These are phyloP conservation scores for Sphaeridia pumilis DNA, from an alignment of 2,888 invertebrate genomes.

Conservation along the genomic window DNA sequence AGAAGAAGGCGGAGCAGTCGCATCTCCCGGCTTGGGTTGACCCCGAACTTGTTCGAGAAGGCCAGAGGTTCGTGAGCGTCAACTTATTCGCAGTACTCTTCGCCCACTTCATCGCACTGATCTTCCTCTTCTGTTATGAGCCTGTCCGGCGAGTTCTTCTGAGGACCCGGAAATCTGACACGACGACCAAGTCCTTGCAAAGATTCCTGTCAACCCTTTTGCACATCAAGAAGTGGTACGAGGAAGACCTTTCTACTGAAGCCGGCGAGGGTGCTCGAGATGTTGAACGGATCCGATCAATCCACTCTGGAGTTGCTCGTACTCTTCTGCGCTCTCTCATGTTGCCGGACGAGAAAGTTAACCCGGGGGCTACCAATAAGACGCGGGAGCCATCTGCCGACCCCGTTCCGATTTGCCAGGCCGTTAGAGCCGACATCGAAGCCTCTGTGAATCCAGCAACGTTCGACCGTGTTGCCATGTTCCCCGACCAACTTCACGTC, in stretches of 20 bases:
- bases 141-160: conserved; percentile 59
- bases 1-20: no score
- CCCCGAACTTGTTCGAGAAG: conserved; percentile 38
- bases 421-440: conserved; percentile 12
- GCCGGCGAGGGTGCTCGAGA: conserved; percentile 17
- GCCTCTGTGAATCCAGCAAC: neutral
- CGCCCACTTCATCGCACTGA: conserved; percentile 62
- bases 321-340: neutral
- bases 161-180: conserved; percentile 58
- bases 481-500: neutral
- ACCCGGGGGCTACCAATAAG: neutral
- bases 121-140: conserved; percentile 61
- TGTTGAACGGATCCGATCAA: conserved; percentile 19
- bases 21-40: conserved; percentile 24
- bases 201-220: conserved; percentile 67
- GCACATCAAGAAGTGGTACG: conserved; percentile 69
- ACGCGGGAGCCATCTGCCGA: no score
- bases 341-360: neutral
- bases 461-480: neutral
- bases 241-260: conserved; percentile 48
- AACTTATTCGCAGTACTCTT: conserved; percentile 58
- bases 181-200: conserved; percentile 53
- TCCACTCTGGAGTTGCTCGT: conserved; percentile 22
- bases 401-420: conserved; percentile 6
- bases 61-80: conserved; percentile 57